phyloP scores from a whole-genome alignment of 2,888 invertebrate species.

The Napeogenes sylphis region DNA sequence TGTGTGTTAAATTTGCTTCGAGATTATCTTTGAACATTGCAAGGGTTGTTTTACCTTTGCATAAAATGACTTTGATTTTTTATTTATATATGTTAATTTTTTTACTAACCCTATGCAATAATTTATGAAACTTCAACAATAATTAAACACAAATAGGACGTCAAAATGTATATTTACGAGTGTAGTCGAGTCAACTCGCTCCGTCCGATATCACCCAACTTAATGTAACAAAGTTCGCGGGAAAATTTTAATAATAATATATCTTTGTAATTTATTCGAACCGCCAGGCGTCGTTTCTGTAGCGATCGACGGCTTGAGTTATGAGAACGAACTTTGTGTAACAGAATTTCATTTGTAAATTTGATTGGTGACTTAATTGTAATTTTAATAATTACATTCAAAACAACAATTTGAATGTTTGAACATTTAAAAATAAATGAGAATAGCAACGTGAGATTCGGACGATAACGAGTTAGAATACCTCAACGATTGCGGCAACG shows the following conservation, averaged over 20 bases:
- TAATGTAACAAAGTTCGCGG: conserved; percentile 67
- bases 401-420: background rate
- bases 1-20: conserved; percentile 2
- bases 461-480: conserved; percentile 19
- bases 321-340: conserved; percentile 25
- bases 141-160: conserved; percentile 10
- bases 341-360: conserved; percentile 20
- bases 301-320: conserved; percentile 40
- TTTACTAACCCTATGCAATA: background rate
- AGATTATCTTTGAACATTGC: background rate
- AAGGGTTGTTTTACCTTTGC: background rate
- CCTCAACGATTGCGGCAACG: conserved; percentile 16
- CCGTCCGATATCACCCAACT: conserved; percentile 40
- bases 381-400: too few species aligned
- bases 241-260: conserved; percentile 77
- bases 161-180: conserved; percentile 28
- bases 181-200: conserved; percentile 28
- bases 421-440: conserved; percentile 3
- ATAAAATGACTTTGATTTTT: background rate
- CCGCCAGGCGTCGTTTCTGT: conserved; percentile 43
- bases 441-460: conserved; percentile 27
- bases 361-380: background rate
- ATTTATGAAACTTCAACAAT: conserved; percentile 3
- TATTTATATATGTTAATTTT: background rate
- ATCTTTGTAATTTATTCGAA: conserved; percentile 75